These are phyloP conservation scores for Botia kubotai DNA, from an alignment of 2,797 vertebrate species.

Conservation along the genomic window DNA sequence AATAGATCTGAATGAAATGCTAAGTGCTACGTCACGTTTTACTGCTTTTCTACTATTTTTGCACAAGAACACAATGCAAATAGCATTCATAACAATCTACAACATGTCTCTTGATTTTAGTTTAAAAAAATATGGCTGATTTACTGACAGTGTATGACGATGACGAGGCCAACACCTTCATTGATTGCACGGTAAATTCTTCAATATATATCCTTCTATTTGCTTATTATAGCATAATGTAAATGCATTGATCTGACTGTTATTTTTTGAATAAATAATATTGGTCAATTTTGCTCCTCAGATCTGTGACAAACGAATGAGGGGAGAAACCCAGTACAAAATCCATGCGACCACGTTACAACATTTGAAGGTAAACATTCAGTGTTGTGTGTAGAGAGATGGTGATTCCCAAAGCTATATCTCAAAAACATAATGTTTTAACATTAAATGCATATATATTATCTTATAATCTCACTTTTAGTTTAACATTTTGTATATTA, in stretches of 20 bases:
- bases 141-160: constrained; percentile 77
- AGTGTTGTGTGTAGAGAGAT: neutral
- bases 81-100: neutral
- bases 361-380: constrained; percentile 76
- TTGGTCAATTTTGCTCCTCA: constrained; percentile 53
- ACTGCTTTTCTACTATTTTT: neutral
- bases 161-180: constrained; percentile 61
- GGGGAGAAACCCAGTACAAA: constrained; percentile 77
- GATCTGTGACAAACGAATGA: constrained; percentile 79
- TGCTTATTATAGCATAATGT: neutral
- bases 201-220: neutral
- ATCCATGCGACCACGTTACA: constrained; percentile 78
- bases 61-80: neutral
- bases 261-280: neutral
- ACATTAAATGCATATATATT: neutral
- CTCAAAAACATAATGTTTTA: neutral
- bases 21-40: neutral
- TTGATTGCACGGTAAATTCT: constrained; percentile 73
- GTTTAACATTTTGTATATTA: neutral
- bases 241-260: neutral
- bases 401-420: neutral
- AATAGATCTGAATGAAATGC: neutral
- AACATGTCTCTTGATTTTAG: neutral
- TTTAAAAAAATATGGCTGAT: constrained; percentile 70
- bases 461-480: neutral